Evolutionary conservation across 2,888 invertebrate genomes (phyloP), one percentile per base, ranked within the genome.

Genomic region (Syrphus vitripennis): DNA sequence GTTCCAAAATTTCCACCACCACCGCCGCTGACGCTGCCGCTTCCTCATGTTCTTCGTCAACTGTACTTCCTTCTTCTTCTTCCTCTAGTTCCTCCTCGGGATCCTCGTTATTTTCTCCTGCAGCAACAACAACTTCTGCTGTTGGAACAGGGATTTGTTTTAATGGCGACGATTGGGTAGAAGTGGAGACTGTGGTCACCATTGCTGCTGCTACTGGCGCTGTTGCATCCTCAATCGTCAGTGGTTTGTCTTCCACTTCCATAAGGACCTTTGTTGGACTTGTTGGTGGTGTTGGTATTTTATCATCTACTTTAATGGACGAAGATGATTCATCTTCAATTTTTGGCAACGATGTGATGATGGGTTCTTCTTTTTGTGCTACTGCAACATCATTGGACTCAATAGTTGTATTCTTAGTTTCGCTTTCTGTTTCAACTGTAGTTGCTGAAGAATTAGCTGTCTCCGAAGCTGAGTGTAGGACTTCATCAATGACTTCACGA

Each of bases 401-500:
- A 69, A 24, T 10, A 24, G 57, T n/a, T 4, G 55, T 29, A 3
- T 78, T 48, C 42, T 57, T 48, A 12, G 75, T n/a, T 45, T 55
- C 69, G 48, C 34, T 42, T 3, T 72, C 81, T 2, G 4, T 50
- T 48, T 77, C 59, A 31, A 16, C 10, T 9, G 16, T 26, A n/a
- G 14, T 29, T 5, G 16, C 12, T 9, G 48, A 40, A 14, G 48
- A 40, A 14, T 45, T 59, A 2, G 94, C 93, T 19, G 93, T 93
- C 88, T 93, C 93, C 21, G 93, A 89, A 6, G 94, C 93, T 75
- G 93, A 91, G 24, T 93, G 92, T n/a, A 93, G 88, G 21, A 94
- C 93, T 83, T 94, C 93, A 81, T 93, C 93, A 1, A 93, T 93
- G 31, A 93, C 93, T 88, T 93, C 93, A 45, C 93, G 92, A 42